Base-by-base conservation (phyloP, 2,888 invertebrate genomes). In the Pilophorus perplexus region DNA sequence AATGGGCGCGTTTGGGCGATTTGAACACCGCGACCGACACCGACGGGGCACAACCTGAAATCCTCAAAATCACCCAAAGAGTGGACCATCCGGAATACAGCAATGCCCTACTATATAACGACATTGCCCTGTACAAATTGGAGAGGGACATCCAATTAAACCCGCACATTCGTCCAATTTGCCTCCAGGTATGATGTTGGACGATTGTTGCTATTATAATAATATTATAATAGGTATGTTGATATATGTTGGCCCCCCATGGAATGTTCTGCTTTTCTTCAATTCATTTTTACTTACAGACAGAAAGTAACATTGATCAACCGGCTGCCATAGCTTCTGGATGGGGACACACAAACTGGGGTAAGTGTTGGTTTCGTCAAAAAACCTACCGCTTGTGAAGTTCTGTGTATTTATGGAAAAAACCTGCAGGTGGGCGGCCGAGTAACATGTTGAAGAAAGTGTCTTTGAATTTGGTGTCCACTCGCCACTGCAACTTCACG, bases 251-350 rank as follows among this genome's bases (percentile, higher is more conserved):
- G 12, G 33, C 12, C 12, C 33, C 33, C 12, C 33, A 8, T 42
- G 6, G 4, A 6, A 42, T 4, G 42, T 42, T 14, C 42, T 42
- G 14, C 42, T 42, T 5, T 14, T 6, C 10, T 33, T 33, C 6
- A 33, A 33, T 33, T 33, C n/a, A n/a, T n/a, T n/a, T n/a, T n/a
- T n/a, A n/a, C 3, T 18, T 44, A n/a, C 23, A 46, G 46, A 12
- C 12, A 3, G 22, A 22, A n/a, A 12, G 10, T n/a, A 23, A 46
- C 23, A 25, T 23, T 12, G 46, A 46, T 12, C 20, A 22, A 10
- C 22, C 46, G 25, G 12, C 6, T 8, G 77, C 82, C n/a, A n/a
- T n/a, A n/a, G 85, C 83, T 0, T 82, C 81, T 27, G 87, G 87
- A 5, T 87, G 85, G 75, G 87, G 87, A 1, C 82, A 75, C 16